Evolutionary conservation across 2,888 invertebrate species (phyloP).

Genomic region (Pyrrhosoma nymphula): DNA sequence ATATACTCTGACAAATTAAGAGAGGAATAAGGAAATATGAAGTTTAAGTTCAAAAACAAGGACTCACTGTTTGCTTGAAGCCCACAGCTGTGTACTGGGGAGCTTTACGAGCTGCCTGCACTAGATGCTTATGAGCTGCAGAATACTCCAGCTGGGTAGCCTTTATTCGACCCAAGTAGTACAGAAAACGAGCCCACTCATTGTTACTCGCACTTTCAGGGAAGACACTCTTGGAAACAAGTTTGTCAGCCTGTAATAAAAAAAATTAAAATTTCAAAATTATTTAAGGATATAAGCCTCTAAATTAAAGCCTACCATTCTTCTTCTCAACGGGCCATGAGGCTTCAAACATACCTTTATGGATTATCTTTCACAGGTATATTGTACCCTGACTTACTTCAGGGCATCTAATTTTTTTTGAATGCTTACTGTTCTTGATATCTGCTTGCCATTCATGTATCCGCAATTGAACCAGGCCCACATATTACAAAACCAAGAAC

Average conservation of each 20-base stretch:
- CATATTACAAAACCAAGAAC: too few species aligned
- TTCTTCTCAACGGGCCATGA: too few species aligned
- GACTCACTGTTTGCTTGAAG: slow-evolving; percentile 94
- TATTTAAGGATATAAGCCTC: not conserved
- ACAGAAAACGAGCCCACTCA: slow-evolving; percentile 98
- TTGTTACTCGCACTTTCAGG: slow-evolving; percentile 99
- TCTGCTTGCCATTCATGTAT: too few species aligned
- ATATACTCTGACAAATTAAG: too few species aligned
- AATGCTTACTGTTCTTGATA: too few species aligned
- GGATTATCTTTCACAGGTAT: too few species aligned
- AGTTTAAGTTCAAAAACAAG: not conserved
- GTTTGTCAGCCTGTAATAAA: slow-evolving; percentile 88
- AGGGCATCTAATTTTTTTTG: too few species aligned
- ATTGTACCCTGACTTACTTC: too few species aligned
- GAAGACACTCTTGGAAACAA: slow-evolving; percentile 97
- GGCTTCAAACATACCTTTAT: too few species aligned
- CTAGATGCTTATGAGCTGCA: slow-evolving; percentile 96
- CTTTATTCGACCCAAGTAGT: slow-evolving; percentile 98
- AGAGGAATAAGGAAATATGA: too few species aligned
- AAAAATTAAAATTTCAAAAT: not conserved
- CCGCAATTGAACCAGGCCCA: too few species aligned
- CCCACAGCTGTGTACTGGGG: slow-evolving; percentile 99
- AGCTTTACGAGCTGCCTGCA: slow-evolving; percentile 97
- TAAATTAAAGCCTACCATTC: too few species aligned
- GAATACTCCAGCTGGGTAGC: slow-evolving; percentile 99